Base-by-base conservation (phyloP, 2,888 invertebrate species). In the Poecilobothrus nobilitatus region DNA sequence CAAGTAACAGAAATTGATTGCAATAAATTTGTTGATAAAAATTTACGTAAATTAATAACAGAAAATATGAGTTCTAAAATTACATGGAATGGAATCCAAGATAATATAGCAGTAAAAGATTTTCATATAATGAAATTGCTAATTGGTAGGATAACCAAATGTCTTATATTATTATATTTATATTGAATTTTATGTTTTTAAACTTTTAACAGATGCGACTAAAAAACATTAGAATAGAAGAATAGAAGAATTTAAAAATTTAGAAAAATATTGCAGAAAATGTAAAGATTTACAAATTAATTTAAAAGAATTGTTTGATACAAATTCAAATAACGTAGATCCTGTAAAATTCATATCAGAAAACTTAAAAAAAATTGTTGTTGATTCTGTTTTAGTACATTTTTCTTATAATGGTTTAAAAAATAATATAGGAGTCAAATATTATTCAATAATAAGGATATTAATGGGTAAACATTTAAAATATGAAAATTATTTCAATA, bases 21-120 rank as follows among this genome's bases (percentile, higher is more conserved):
- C 53, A 53, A 18, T 53, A 53, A 53, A 53, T 53, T 53, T 18
- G 18, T 53, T 53, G 53, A 53, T 53, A 53, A 53, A 53, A 53
- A 53, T 53, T 53, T 53, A n/a, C 53, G 53, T n/a, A 53, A 53
- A 53, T 53, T 53, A 53, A 53, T 53, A 18, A 53, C 53, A 53
- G 53, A 53, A 53, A 53, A 18, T n/a, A 18, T 53, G 15, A 15
- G 53, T 6, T 9, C 18, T 53, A 15, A n/a, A n/a, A 12, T 53
- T 15, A 53, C 53, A 53, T 53, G 53, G 53, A 53, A 53, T 53
- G 53, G 53, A 53, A 53, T 53, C 18, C 53, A 53, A 15, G 53
- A 53, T 6, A 53, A 53, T 18, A 53, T 53, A 18, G 53, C 53
- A 53, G n/a, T 53, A 6, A 53, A 53, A 53, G 53, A 53, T 18